Percentiles rank a stretch among this genome's conserved stretches.
phyloP scores from a whole-genome alignment of 2,113 vertebrate genomes.

The Pangasianodon gigas region DNA sequence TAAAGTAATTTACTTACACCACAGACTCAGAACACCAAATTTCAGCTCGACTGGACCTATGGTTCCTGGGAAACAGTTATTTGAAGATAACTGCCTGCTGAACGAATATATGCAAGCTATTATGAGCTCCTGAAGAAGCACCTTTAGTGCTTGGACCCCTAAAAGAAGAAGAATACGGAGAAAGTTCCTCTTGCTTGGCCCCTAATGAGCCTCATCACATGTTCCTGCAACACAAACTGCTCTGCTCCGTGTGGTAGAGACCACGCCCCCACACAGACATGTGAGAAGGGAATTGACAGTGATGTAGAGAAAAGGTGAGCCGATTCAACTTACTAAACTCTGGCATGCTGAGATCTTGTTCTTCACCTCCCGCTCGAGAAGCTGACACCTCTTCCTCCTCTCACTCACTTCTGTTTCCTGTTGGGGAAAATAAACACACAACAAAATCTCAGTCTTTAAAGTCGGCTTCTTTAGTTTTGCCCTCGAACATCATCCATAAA shows the following conservation, averaged over 20 bases:
- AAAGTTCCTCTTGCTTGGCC: not conserved
- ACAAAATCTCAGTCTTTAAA: not conserved
- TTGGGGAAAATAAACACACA: not conserved
- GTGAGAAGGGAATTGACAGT: not conserved
- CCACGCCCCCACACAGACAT: not conserved
- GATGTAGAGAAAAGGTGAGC: not conserved
- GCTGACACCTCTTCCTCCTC: slow-evolving; percentile 46
- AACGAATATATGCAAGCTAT: not conserved
- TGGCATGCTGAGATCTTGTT: slow-evolving; percentile 48
- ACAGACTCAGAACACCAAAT: not conserved
- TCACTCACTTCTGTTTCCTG: slow-evolving; percentile 51
- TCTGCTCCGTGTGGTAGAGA: not conserved
- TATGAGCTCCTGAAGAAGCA: not conserved
- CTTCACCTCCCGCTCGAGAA: slow-evolving; percentile 50
- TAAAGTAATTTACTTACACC: not conserved
- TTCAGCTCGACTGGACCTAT: not conserved
- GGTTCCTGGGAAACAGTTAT: not conserved
- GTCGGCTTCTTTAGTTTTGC: not conserved
- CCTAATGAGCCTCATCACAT: not conserved
- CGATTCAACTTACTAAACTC: slow-evolving; percentile 47
- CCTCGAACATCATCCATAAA: not conserved
- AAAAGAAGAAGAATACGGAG: not conserved
- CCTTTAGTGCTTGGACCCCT: not conserved
- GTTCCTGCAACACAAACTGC: not conserved
- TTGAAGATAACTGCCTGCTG: not conserved